phyloP scores from a whole-genome alignment of 1,140 invertebrate genomes.

The Diorhabda sublineata region DNA sequence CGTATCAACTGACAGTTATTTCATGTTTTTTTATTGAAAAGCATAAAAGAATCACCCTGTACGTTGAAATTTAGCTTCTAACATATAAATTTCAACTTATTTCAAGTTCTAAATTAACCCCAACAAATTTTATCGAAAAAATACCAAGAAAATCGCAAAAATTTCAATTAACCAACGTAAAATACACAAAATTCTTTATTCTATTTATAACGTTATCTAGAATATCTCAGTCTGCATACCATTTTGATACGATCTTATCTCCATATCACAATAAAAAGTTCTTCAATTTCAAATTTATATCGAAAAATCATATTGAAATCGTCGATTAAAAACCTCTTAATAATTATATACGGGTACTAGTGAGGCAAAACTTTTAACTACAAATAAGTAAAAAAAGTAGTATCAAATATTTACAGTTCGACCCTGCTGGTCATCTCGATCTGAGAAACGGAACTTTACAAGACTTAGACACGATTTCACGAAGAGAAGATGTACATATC shows the following conservation, averaged over 20 bases:
- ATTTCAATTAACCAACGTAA: too few species aligned
- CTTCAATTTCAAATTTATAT: not conserved
- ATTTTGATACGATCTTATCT: not conserved
- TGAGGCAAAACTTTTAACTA: not conserved
- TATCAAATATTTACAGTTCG: not conserved
- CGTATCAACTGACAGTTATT: too few species aligned
- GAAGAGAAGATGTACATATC: conserved; percentile 6
- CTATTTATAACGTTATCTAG: too few species aligned
- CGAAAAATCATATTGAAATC: not conserved
- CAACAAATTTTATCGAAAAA: too few species aligned
- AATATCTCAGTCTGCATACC: too few species aligned
- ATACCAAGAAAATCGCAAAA: too few species aligned
- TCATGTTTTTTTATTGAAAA: too few species aligned
- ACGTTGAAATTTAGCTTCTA: too few species aligned
- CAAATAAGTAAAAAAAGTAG: not conserved
- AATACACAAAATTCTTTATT: too few species aligned
- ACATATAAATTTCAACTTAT: too few species aligned
- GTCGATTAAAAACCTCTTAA: not conserved
- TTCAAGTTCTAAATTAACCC: too few species aligned
- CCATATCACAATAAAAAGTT: not conserved
- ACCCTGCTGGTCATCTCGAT: not conserved
- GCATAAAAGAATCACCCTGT: too few species aligned
- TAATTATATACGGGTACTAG: not conserved
- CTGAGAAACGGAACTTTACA: conserved; percentile 11
- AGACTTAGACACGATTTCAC: conserved; percentile 5